phyloP scores from a whole-genome alignment of 2,113 vertebrate genomes.

The Vidua chalybeata region DNA sequence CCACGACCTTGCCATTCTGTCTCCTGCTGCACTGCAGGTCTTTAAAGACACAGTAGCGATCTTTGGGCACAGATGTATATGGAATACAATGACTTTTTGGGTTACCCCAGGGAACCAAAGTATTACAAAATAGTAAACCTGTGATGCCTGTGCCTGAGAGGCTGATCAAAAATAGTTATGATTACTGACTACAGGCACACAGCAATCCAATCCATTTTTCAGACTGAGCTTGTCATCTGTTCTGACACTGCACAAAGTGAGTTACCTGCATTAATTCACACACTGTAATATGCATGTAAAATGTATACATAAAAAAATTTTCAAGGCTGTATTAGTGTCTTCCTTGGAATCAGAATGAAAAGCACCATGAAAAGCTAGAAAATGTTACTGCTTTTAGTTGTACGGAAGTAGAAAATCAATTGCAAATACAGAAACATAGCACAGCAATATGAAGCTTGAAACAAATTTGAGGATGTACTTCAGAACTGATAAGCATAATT shows the following conservation, averaged over 20 bases:
- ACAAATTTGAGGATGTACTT: background rate
- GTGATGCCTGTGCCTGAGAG: background rate
- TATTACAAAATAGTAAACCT: background rate
- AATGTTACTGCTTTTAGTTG: background rate
- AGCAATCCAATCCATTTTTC: background rate
- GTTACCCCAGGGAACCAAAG: background rate
- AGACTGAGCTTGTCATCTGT: background rate
- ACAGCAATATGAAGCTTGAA: background rate
- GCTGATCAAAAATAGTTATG: background rate
- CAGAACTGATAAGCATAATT: background rate
- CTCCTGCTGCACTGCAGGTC: background rate
- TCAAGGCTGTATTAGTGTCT: background rate
- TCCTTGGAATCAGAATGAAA: background rate
- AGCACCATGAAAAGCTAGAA: background rate
- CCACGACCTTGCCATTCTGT: accelerated
- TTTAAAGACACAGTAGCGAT: background rate
- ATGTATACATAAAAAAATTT: background rate
- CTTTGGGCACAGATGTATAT: background rate
- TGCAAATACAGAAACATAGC: background rate
- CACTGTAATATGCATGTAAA: background rate
- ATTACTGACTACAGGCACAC: background rate
- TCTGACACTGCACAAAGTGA: background rate
- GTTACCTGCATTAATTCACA: background rate
- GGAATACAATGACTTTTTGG: background rate
- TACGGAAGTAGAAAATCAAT: background rate